Percentiles rank a stretch among this genome's conserved stretches.
phyloP scores from a whole-genome alignment of 2,797 vertebrate genomes.

The Gambusia yucatana region DNA sequence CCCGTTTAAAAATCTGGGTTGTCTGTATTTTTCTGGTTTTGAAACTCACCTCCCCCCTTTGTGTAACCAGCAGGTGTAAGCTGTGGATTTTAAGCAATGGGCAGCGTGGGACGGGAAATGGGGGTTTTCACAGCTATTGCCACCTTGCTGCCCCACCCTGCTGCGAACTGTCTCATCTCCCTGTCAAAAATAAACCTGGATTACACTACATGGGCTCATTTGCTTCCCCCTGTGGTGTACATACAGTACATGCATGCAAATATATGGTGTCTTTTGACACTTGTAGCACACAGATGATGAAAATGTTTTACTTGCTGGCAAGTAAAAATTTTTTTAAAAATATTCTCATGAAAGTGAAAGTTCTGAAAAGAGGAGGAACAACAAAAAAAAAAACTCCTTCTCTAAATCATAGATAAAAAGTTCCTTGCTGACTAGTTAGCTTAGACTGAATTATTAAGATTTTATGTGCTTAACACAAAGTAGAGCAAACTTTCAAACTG shows the following conservation, averaged over 20 bases:
- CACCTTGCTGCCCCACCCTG: constrained; percentile 55
- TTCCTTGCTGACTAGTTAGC: background rate
- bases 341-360: background rate
- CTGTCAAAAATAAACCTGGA: constrained; percentile 16
- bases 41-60: constrained; percentile 55
- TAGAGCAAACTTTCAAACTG: background rate
- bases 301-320: background rate
- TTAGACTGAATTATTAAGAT: background rate
- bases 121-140: constrained; percentile 58
- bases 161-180: constrained; percentile 32
- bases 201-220: constrained; percentile 15
- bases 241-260: constrained; percentile 7
- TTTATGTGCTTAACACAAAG: background rate
- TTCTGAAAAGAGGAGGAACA: background rate
- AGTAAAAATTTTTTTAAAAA: background rate
- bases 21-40: constrained; percentile 14
- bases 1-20: background rate
- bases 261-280: background rate
- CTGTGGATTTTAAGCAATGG: constrained; percentile 7
- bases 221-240: background rate
- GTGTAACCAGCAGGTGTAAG: constrained; percentile 43
- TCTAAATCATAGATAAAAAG: background rate
- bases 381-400: background rate
- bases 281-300: background rate
- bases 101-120: constrained; percentile 72